phyloP scores from a whole-genome alignment of 2,113 vertebrate genomes.

The Melanerpes formicivorus region DNA sequence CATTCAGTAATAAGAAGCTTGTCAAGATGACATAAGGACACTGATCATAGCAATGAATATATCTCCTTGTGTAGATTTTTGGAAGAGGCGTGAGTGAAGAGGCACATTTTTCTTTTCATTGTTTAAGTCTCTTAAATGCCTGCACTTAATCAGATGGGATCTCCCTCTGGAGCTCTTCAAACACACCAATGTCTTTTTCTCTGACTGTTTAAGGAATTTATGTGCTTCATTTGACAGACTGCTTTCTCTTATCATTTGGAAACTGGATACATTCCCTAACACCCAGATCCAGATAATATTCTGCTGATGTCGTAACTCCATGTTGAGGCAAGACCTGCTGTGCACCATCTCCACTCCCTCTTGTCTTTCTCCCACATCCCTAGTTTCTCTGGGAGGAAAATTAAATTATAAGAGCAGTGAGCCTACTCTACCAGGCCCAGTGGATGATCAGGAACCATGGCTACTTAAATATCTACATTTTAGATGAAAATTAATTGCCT shows the following conservation, averaged over 20 bases:
- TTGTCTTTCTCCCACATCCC: not conserved
- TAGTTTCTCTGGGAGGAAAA: not conserved
- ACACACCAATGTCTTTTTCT: conserved; percentile 7
- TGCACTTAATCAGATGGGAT: conserved; percentile 25
- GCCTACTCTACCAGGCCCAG: not conserved
- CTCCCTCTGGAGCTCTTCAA: conserved; percentile 41
- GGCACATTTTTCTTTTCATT: conserved; percentile 26
- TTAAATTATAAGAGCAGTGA: not conserved
- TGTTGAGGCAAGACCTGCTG: not conserved
- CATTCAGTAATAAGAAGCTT: not conserved
- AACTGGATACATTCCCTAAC: not conserved
- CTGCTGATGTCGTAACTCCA: not conserved
- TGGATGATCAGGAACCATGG: not conserved
- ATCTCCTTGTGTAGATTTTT: conserved; percentile 14
- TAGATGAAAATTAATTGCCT: not conserved
- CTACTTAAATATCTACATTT: not conserved
- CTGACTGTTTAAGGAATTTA: conserved; percentile 20
- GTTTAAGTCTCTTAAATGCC: conserved; percentile 13
- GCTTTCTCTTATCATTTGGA: not conserved
- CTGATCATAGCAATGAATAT: conserved; percentile 7
- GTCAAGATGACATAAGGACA: conserved; percentile 2
- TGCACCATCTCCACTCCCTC: not conserved
- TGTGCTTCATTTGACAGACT: conserved; percentile 13
- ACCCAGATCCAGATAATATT: not conserved
- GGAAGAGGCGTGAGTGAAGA: not conserved